Percentiles rank a stretch among this genome's conserved stretches.
These are phyloP conservation scores for Psittacula cyanocephala DNA, from an alignment of 2,113 vertebrate genomes.

Conservation along the genomic window DNA sequence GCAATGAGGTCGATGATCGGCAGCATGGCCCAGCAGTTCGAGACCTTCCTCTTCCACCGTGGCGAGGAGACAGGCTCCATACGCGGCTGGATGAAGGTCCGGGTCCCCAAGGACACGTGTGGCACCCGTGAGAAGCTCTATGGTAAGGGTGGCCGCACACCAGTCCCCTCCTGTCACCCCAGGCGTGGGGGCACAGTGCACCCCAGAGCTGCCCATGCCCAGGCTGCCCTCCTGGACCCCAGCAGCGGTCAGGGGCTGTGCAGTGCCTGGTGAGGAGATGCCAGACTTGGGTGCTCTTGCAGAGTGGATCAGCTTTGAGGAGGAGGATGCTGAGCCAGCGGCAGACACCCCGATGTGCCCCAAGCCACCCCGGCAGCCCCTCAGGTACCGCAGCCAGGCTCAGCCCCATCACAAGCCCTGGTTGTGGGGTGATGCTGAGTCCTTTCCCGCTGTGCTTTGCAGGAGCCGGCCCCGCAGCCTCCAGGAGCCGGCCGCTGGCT, in stretches of 20 bases:
- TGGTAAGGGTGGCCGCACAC: slow-evolving; percentile 28
- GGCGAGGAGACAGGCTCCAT: slow-evolving; percentile 89
- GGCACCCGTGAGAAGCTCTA: slow-evolving; percentile 77
- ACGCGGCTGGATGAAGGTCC: slow-evolving; percentile 74
- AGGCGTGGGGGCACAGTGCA: rapidly evolving
- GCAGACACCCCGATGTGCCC: neutral
- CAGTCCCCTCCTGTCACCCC: neutral
- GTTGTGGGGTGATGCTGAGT: neutral
- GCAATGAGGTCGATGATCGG: slow-evolving; percentile 39
- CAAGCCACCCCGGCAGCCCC: neutral
- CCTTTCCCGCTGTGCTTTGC: neutral
- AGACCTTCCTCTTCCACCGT: slow-evolving; percentile 84
- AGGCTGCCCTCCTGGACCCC: rapidly evolving
- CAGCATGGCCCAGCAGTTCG: slow-evolving; percentile 76
- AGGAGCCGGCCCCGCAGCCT: slow-evolving; percentile 70
- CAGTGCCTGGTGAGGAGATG: rapidly evolving
- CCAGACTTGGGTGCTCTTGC: neutral
- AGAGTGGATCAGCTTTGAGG: slow-evolving; percentile 85
- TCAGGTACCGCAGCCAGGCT: neutral
- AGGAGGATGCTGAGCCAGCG: neutral
- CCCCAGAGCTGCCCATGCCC: neutral
- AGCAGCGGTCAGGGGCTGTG: neutral
- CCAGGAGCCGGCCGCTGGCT: slow-evolving; percentile 68
- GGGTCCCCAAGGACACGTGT: slow-evolving; percentile 73
- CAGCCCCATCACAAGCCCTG: rapidly evolving